Percentiles rank a stretch among this genome's conserved stretches.
These are phyloP conservation scores for Athetis lepigone DNA, from an alignment of 2,888 invertebrate species.

Conservation along the genomic window DNA sequence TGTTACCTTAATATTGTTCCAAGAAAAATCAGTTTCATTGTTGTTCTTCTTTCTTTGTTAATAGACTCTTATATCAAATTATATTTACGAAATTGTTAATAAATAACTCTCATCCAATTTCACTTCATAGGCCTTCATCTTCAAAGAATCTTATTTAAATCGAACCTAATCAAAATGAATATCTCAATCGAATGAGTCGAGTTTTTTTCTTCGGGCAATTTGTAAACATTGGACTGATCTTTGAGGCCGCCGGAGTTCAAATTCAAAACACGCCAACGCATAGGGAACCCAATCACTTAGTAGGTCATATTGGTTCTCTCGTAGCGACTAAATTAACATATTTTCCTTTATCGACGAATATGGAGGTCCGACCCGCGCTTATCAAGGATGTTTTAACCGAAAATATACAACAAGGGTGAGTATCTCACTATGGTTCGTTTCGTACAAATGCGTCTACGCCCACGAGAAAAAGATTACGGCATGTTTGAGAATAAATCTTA, in stretches of 20 bases:
- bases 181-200: slow-evolving; percentile 76
- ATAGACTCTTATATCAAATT: slow-evolving; percentile 5
- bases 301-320: slow-evolving; percentile 86
- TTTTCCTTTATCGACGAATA: slow-evolving; percentile 88
- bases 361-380: slow-evolving; percentile 83
- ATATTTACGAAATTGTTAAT: slow-evolving; percentile 54
- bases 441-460: slow-evolving; percentile 87
- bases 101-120: slow-evolving; percentile 56
- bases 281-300: slow-evolving; percentile 89
- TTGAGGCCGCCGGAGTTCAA: slow-evolving; percentile 76
- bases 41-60: slow-evolving; percentile 17
- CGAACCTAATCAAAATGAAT: slow-evolving; percentile 74
- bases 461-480: slow-evolving; percentile 86
- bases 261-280: slow-evolving; percentile 86
- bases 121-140: slow-evolving; percentile 50
- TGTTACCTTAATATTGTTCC: slow-evolving; percentile 67
- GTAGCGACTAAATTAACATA: slow-evolving; percentile 87
- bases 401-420: slow-evolving; percentile 85
- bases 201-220: slow-evolving; percentile 81
- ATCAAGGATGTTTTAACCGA: slow-evolving; percentile 85
- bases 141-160: slow-evolving; percentile 72
- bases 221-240: slow-evolving; percentile 86
- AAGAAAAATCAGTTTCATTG: slow-evolving; percentile 67
- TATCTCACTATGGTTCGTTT: slow-evolving; percentile 73
- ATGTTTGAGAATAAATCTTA: slow-evolving; percentile 88